Percentiles rank a stretch among this genome's conserved stretches.
These are phyloP conservation scores for Azorinus chamasolen DNA, from an alignment of 2,888 invertebrate species.

Conservation along the genomic window DNA sequence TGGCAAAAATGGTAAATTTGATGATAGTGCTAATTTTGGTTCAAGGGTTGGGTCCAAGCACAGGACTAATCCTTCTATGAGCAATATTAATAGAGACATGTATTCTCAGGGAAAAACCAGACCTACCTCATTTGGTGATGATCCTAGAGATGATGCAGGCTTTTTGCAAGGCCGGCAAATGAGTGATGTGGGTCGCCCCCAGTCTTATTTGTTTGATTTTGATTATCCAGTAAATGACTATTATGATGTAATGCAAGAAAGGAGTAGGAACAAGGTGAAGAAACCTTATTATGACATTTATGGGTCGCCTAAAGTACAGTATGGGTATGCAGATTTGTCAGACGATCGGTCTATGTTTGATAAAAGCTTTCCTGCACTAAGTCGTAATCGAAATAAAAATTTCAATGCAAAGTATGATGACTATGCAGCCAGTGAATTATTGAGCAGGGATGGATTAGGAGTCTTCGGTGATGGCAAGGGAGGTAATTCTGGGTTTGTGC, in stretches of 20 bases:
- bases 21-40: too few relatives aligned
- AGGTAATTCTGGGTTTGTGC: conserved; percentile 17
- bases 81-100: neutral
- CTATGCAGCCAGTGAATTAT: conserved; percentile 32
- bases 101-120: conserved; percentile 22
- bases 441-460: neutral
- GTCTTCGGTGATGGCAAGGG: conserved; percentile 7
- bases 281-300: conserved; percentile 57
- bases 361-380: conserved; percentile 25
- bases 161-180: too few relatives aligned
- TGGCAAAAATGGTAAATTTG: conserved; percentile 19
- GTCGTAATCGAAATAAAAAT: conserved; percentile 77
- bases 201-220: conserved; percentile 49
- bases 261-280: conserved; percentile 49
- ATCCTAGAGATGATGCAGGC: too few relatives aligned
- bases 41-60: too few relatives aligned
- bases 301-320: conserved; percentile 18
- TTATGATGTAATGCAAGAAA: conserved; percentile 59
- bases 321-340: conserved; percentile 33
- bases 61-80: too few relatives aligned
- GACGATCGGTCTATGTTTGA: conserved; percentile 16
- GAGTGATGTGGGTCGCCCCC: neutral
- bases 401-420: conserved; percentile 74
- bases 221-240: conserved; percentile 50
- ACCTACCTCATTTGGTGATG: conserved; percentile 31